These are phyloP conservation scores for Nettapus auritus DNA, from an alignment of 2,113 vertebrate genomes.

Conservation along the genomic window DNA sequence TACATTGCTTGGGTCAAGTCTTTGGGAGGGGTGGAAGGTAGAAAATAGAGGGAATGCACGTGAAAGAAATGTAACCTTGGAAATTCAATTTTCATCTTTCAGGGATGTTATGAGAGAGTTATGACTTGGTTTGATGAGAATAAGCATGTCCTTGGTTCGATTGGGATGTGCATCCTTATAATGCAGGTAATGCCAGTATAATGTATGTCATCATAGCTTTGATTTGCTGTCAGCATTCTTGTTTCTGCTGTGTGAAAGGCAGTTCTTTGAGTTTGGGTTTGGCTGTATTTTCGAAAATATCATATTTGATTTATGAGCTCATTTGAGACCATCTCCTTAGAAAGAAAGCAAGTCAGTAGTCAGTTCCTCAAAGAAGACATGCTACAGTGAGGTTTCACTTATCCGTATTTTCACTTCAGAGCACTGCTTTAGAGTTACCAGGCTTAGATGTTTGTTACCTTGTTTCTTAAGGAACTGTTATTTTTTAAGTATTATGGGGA, in stretches of 20 bases:
- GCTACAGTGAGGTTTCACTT: background rate
- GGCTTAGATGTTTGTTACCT: background rate
- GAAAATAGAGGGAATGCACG: background rate
- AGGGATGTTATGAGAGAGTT: constrained; percentile 96
- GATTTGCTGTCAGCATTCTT: background rate
- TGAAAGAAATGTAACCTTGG: background rate
- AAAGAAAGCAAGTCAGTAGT: background rate
- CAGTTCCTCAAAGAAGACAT: background rate
- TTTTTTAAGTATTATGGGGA: background rate
- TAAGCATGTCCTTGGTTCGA: constrained; percentile 91
- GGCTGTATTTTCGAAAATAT: background rate
- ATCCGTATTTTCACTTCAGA: background rate
- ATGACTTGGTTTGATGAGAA: constrained; percentile 94
- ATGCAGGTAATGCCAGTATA: constrained; percentile 85
- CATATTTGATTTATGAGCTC: background rate
- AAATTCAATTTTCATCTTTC: constrained; percentile 8
- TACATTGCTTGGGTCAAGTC: background rate
- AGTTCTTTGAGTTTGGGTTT: background rate
- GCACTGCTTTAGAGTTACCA: background rate
- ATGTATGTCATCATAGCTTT: background rate
- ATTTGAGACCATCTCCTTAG: background rate
- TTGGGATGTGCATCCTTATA: constrained; percentile 93
- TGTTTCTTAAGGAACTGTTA: background rate
- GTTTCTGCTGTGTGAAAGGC: background rate
- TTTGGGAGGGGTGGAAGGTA: background rate